Evolutionary conservation across 2,888 invertebrate species (phyloP), one percentile per base, ranked within the genome.

Genomic region (Patella pellucida): DNA sequence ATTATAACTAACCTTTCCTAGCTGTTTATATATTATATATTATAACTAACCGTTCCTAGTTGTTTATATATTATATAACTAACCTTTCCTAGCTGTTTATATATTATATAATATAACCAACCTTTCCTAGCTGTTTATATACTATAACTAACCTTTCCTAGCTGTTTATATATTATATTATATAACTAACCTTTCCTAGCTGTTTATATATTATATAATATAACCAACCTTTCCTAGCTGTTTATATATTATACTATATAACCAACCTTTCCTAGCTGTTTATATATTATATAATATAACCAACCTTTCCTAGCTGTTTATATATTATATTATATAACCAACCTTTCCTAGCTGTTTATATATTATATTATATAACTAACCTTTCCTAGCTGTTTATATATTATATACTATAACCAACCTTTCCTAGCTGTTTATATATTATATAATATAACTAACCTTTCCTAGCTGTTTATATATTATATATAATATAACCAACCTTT

Each of bases 231-330:
- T n/a, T n/a, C n/a, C n/a, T n/a, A n/a, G n/a, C n/a, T n/a, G n/a
- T n/a, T n/a, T n/a, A n/a, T n/a, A n/a, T n/a, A n/a, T n/a, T n/a
- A n/a, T n/a, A n/a, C n/a, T n/a, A 41, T 41, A 41, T 41, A 41
- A 41, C 78, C 75, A 74, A 89, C 89, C 86, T 90, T 90, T 68
- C 85, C 85, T 1, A 90, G 84, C 71, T 95, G 94, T 84, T 94
- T 94, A 83, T 94, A 94, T 93, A 79, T 94, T 94, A 85, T 94
- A 95, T 71, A 95, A 90, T 0, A 94, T 92, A 14, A 95, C 92
- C 0, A 94, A 92, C n/a, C n/a, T n/a, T n/a, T n/a, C n/a, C n/a
- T n/a, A n/a, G n/a, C n/a, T n/a, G n/a, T n/a, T n/a, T n/a, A n/a
- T n/a, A n/a, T n/a, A n/a, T n/a, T n/a, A n/a, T n/a, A n/a, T n/a